Conservation (phyloP, 1,140 invertebrate genomes). For the Stratiolaelaps scimitus region DNA sequence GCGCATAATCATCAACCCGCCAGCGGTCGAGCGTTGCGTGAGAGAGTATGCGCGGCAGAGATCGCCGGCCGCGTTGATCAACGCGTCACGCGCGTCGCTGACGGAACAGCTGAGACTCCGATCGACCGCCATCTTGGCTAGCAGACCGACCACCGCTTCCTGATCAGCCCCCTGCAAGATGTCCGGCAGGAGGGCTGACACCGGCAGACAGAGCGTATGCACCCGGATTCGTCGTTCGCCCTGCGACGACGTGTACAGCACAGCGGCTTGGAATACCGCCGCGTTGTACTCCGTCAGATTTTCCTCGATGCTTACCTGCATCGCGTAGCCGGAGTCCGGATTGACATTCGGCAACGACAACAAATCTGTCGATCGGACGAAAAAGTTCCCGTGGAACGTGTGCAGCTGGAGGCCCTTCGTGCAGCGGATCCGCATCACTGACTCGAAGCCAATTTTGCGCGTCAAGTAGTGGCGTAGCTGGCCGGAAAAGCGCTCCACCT, state of each 20-base stretch:
- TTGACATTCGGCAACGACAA: constrained; percentile 92
- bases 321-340: constrained; percentile 92
- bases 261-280: constrained; percentile 92
- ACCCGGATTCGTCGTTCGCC: constrained; percentile 93
- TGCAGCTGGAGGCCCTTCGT: constrained; percentile 75
- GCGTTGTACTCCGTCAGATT: constrained; percentile 67
- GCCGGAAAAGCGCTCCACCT: constrained; percentile 50
- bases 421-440: constrained; percentile 92
- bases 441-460: constrained; percentile 95
- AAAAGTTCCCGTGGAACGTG: constrained; percentile 98
- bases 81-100: constrained; percentile 82
- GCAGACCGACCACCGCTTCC: constrained; percentile 76
- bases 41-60: constrained; percentile 66
- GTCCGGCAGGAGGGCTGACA: constrained; percentile 66
- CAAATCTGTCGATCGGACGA: constrained; percentile 92
- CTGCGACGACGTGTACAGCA: constrained; percentile 95
- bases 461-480: constrained; percentile 78
- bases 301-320: constrained; percentile 92
- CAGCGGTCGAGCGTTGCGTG: constrained; percentile 49
- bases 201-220: constrained; percentile 86
- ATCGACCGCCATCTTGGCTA: constrained; percentile 96
- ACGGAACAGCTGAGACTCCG: constrained; percentile 68
- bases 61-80: constrained; percentile 89
- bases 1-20: constrained; percentile 57
- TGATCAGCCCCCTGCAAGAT: constrained; percentile 85